A percentile compares a stretch with the other conserved stretches of the same genome.
phyloP scores from a whole-genome alignment of 2,797 vertebrate species.

The Potorous gilbertii region DNA sequence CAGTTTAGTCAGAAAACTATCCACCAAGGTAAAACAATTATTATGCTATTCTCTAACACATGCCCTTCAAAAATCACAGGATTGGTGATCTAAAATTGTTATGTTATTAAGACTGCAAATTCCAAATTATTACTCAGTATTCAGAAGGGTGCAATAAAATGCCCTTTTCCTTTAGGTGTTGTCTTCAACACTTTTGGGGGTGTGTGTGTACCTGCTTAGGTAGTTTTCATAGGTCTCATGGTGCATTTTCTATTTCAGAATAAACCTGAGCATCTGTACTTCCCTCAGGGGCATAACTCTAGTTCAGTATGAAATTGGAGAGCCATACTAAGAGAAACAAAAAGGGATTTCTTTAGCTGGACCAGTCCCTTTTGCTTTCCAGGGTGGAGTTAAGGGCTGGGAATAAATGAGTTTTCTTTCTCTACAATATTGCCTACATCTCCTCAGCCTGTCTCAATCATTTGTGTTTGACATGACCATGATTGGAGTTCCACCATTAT shows the following conservation, averaged over 20 bases:
- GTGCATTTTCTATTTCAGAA: conserved; percentile 15
- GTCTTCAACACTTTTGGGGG: not conserved
- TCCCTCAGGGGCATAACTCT: not conserved
- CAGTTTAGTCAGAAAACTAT: conserved; percentile 13
- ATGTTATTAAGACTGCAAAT: conserved; percentile 29
- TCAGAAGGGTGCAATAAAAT: conserved; percentile 1
- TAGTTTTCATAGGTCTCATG: conserved; percentile 17
- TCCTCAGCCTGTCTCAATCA: not conserved
- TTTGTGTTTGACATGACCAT: conserved; percentile 1
- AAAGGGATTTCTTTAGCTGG: conserved; percentile 33
- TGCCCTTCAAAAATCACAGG: not conserved
- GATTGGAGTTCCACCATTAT: not conserved
- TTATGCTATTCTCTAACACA: not conserved
- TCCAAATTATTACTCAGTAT: conserved; percentile 17
- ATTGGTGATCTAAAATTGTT: conserved; percentile 16
- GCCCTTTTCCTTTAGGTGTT: conserved; percentile 7
- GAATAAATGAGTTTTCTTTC: conserved; percentile 26
- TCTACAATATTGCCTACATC: not conserved
- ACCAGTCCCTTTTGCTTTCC: conserved; percentile 4
- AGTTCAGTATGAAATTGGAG: conserved; percentile 34
- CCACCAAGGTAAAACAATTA: conserved; percentile 26
- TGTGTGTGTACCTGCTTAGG: not conserved
- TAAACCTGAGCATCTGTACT: not conserved
- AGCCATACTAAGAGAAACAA: not conserved
- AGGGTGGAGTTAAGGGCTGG: not conserved